Percentiles rank a stretch among this genome's conserved stretches.
These are phyloP conservation scores for Caenorhabditis imperialis DNA, from an alignment of 2,888 invertebrate genomes.

Conservation along the genomic window DNA sequence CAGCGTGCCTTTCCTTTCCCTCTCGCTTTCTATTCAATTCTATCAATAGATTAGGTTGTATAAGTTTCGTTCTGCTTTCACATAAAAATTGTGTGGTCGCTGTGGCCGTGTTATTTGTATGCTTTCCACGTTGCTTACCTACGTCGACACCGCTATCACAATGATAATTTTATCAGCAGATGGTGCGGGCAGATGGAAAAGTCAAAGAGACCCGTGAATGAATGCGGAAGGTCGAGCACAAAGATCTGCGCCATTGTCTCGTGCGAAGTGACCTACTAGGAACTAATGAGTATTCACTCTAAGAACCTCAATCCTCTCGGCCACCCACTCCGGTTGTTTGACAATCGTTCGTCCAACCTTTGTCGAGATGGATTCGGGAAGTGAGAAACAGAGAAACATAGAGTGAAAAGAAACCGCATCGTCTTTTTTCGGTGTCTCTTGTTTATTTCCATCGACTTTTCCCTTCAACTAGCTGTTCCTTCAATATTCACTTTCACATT, in stretches of 20 bases:
- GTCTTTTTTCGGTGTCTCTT: conserved; percentile 27
- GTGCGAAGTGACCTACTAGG: conserved; percentile 6
- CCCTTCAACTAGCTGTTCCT: background rate
- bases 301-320: background rate
- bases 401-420: conserved; percentile 13
- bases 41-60: too few relatives aligned
- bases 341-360: conserved; percentile 42
- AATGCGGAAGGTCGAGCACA: conserved; percentile 18
- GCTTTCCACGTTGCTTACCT: too few relatives aligned
- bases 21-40: too few relatives aligned
- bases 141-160: too few relatives aligned
- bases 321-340: conserved; percentile 30
- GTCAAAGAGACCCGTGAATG: too few relatives aligned
- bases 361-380: conserved; percentile 18
- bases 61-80: too few relatives aligned
- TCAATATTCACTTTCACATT: background rate
- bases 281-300: conserved; percentile 38
- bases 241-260: conserved; percentile 30
- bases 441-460: background rate
- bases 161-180: conserved; percentile 26
- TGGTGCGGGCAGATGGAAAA: conserved; percentile 11
- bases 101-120: too few relatives aligned
- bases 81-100: too few relatives aligned
- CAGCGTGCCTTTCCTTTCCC: too few relatives aligned
- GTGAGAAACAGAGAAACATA: conserved; percentile 17